Evolutionary conservation across 2,888 invertebrate genomes (phyloP), one percentile per base, ranked within the genome.

Genomic region (Megastigmus dorsalis): DNA sequence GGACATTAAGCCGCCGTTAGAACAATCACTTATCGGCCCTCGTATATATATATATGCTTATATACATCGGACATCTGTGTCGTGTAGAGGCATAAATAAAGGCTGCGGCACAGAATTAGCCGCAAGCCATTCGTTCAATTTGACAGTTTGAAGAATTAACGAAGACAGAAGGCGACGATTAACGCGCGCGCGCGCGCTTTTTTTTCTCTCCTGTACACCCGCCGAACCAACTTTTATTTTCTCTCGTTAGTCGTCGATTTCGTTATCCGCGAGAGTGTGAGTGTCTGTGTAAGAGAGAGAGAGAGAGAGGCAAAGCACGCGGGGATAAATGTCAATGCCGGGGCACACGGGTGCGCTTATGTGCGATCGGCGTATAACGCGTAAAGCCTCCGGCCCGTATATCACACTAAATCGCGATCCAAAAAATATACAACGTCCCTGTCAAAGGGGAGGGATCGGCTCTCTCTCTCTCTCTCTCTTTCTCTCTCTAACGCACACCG

Each of bases 381-480:
- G 63, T 70, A 57, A 72, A 77, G 77, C 76, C 78, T 43, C 36
- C 55, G 20, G 48, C 60, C 60, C 75, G 75, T 75, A 85, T 84
- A 86, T 86, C 86, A 86, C 83, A 81, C 84, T 86, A 85, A 84
- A 86, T 86, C 84, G 84, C 84, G 85, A 86, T 86, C 86, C 85
- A 86, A 87, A 87, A 86, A 86, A 86, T 85, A 86, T 86, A 86
- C 86, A 86, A 86, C 84, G 73, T 80, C 79, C n/a, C 83, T 82
- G 85, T 85, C 84, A 85, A 18, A 33, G 30, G 43, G 50, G 18
- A 10, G 69, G 75, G 68, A 60, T 80, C 76, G 74, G 68, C 74
- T 38, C 20, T 28, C 33, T 7, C 74, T 38, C 20, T 28, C 33
- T 7, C 3, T 13, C 38, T 23, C 60, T 15, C 38, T 15, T 5